These are phyloP conservation scores for Ophion slaviceki DNA, from an alignment of 2,888 invertebrate genomes.

Conservation along the genomic window DNA sequence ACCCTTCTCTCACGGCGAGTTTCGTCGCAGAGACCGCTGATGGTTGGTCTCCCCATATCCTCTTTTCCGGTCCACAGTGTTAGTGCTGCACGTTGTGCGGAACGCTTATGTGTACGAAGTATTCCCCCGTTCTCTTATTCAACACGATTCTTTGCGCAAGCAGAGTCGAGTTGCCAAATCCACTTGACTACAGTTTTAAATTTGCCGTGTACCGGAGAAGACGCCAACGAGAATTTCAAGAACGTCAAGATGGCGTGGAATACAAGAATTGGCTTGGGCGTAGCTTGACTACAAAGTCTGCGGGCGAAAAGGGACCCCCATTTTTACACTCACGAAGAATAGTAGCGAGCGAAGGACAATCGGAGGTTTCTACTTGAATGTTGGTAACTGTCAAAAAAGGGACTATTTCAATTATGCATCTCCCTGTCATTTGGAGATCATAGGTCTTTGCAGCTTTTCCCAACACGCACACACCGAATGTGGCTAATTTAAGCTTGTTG, in stretches of 20 bases:
- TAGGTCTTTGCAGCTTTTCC: no score
- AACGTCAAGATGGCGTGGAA: constrained; percentile 3
- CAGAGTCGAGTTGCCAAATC: constrained; percentile 57
- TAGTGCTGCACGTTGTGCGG: constrained; percentile 16
- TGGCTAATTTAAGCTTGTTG: no score
- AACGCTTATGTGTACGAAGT: constrained; percentile 15
- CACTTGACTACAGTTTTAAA: constrained; percentile 67
- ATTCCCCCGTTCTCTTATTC: constrained; percentile 9
- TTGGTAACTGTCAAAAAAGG: no score
- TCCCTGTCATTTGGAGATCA: no score
- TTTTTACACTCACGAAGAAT: no score
- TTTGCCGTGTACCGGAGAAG: constrained; percentile 11
- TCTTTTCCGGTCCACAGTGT: constrained; percentile 19
- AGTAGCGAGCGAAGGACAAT: no score
- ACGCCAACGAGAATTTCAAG: constrained; percentile 36
- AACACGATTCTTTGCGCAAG: constrained; percentile 34
- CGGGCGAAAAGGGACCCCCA: no score
- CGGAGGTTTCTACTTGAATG: no score
- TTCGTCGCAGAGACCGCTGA: constrained; percentile 37
- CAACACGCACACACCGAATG: no score
- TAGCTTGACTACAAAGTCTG: neutral
- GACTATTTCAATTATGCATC: no score
- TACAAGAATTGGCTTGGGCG: constrained; percentile 9
- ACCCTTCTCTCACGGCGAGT: constrained; percentile 39
- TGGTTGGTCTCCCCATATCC: constrained; percentile 11